Conservation (phyloP, 23 tunicate genomes). For the Halocynthia aurantium region DNA sequence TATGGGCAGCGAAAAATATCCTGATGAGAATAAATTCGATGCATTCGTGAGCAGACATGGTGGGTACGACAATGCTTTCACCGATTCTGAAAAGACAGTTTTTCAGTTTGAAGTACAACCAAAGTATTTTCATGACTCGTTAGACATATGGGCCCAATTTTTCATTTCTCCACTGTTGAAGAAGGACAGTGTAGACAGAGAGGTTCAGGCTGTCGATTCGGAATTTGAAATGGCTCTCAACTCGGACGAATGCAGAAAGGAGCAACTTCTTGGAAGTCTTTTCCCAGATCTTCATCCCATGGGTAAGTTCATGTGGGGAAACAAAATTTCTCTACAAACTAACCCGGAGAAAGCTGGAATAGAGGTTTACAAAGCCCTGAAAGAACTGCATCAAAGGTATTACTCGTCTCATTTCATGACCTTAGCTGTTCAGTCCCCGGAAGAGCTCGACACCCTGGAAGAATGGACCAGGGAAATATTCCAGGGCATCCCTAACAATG, state of each 20-base stretch:
- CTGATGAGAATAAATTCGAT: conserved; percentile 87
- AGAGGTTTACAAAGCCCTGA: conserved; percentile 40
- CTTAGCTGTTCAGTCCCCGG: conserved; percentile 49
- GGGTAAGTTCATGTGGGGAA: conserved; percentile 76
- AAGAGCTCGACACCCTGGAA: conserved; percentile 59
- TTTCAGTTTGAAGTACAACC: conserved; percentile 76
- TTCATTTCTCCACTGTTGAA: conserved; percentile 72
- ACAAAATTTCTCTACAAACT: conserved; percentile 31
- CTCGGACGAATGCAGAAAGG: conserved; percentile 45
- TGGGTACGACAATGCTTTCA: conserved; percentile 76
- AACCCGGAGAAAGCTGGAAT: conserved; percentile 41
- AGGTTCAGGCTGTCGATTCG: conserved; percentile 92
- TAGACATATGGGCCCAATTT: conserved; percentile 88
- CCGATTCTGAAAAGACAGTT: conserved; percentile 60
- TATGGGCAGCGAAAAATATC: conserved; percentile 90
- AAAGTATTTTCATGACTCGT: conserved; percentile 40
- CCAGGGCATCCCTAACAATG: conserved; percentile 31
- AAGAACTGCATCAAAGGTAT: conserved; percentile 36
- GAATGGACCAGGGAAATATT: conserved; percentile 64
- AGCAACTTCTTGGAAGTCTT: conserved; percentile 46
- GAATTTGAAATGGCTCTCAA: conserved; percentile 73
- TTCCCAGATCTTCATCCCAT: conserved; percentile 49
- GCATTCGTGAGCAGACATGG: conserved; percentile 51
- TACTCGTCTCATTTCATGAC: conserved; percentile 69
- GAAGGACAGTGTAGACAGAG: conserved; percentile 58